Base-by-base conservation (phyloP, 2,888 invertebrate species). In the Drosophila heteroneura region DNA sequence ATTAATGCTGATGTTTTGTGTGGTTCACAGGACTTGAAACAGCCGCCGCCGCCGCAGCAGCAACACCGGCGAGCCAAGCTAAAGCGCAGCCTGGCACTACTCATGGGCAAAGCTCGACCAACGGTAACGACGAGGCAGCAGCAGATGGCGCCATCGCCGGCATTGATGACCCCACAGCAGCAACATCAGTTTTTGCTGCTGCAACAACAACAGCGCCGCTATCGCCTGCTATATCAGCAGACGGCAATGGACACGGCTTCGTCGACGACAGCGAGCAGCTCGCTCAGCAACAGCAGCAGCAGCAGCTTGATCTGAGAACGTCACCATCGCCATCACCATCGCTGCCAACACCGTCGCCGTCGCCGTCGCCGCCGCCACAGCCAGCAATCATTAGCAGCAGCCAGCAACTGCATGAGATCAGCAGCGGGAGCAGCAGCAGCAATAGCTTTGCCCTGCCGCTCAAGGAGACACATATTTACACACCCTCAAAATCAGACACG, bases 381-480 rank as follows among this genome's bases (percentile, higher is more conserved):
- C 14, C 59, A 33, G n/a, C 70, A 56, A 41, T 64, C 32, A 37
- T 68, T 51, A 59, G 47, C 51, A 58, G 47, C 33, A 72, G 61
- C 16, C 70, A 70, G 32, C 72, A 67, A 51, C 61, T 66, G 59
- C 84, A 73, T 28, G 80, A 82, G 53, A 70, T 65, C 58, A 82
- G 82, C 60, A 91, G 89, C 32, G 87, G 87, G 28, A 92, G 91
- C n/a, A 68, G 16, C 51, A 83, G 82, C 60, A 91, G 90, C 47
- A 88, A 89, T 35, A 92, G 91, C 14, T 93, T 87, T 68, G 79
- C 92, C 0, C 86, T 93, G 71, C 93, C 93, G 5, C 87, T 93
- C 33, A 93, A 93, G 79, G 94, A 94, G 88, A 94, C 94, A 28
- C 94, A 94, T 71, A 94, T 93, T 37, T 93, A 92, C 70, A 93